phyloP scores from a whole-genome alignment of 2,113 vertebrate species.

The Phoxinus phoxinus region DNA sequence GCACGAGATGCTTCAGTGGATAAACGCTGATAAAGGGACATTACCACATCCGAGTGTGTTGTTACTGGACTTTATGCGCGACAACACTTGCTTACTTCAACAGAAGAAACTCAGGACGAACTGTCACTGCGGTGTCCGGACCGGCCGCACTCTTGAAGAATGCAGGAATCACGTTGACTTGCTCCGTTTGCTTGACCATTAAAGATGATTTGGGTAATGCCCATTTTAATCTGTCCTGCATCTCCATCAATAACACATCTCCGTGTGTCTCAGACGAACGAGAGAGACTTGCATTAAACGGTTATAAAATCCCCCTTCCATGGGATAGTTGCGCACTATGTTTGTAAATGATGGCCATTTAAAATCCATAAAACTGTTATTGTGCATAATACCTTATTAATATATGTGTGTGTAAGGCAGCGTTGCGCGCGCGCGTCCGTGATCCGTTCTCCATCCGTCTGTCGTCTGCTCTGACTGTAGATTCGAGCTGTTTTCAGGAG shows the following conservation, averaged over 20 bases:
- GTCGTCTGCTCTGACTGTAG: conserved; percentile 29
- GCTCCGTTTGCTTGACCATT: conserved; percentile 41
- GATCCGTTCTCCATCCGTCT: conserved; percentile 38
- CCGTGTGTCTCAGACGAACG: conserved; percentile 68
- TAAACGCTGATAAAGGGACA: background rate
- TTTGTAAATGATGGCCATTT: conserved; percentile 76
- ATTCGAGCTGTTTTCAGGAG: conserved; percentile 37
- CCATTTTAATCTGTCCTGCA: conserved; percentile 36
- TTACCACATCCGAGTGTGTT: background rate
- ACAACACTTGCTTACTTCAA: background rate
- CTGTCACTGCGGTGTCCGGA: background rate
- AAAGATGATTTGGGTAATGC: conserved; percentile 48
- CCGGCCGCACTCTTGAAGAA: background rate
- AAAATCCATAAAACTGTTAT: conserved; percentile 80
- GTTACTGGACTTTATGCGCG: background rate
- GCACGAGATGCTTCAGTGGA: background rate
- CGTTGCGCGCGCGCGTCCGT: conserved; percentile 64
- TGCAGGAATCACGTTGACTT: conserved; percentile 11
- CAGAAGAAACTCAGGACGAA: background rate
- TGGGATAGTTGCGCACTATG: conserved; percentile 69
- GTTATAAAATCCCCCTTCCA: conserved; percentile 73
- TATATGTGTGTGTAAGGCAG: conserved; percentile 71
- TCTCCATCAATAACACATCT: conserved; percentile 66
- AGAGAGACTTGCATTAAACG: conserved; percentile 70
- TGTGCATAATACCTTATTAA: conserved; percentile 77